Percentiles rank a stretch among this genome's conserved stretches.
Evolutionary conservation across 2,797 vertebrate species (phyloP).

Genomic region (Chrysocyon brachyurus): DNA sequence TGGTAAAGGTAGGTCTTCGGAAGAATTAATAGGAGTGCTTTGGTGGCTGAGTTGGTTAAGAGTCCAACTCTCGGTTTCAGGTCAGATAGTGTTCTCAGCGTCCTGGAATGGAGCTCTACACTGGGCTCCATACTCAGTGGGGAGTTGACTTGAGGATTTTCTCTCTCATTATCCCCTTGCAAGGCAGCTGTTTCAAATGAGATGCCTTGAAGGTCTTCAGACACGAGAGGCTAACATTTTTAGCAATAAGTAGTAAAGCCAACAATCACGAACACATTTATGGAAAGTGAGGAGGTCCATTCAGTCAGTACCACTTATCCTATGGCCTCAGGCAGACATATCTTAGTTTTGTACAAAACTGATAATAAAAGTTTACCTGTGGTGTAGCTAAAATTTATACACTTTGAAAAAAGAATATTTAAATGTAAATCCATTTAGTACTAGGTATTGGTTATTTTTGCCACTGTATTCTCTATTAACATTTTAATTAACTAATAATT

Average conservation of each 20-base stretch:
- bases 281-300: background rate
- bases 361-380: background rate
- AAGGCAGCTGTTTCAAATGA: background rate
- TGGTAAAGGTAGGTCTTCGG: background rate
- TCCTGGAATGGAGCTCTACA: background rate
- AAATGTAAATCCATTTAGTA: background rate
- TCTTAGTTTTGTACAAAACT: constrained; percentile 38
- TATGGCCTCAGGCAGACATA: background rate
- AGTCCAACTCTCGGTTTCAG: background rate
- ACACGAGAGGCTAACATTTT: background rate
- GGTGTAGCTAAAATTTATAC: background rate
- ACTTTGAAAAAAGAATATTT: constrained; percentile 44
- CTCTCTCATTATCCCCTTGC: background rate
- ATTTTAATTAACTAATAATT: constrained; percentile 50
- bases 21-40: background rate
- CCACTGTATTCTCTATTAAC: background rate
- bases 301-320: background rate
- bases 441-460: background rate
- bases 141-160: background rate
- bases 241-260: background rate
- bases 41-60: background rate
- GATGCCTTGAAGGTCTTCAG: background rate
- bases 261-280: background rate
- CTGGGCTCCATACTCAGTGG: background rate
- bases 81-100: background rate